These are phyloP conservation scores for Dicaeum eximium DNA, from an alignment of 2,113 vertebrate genomes.

Conservation along the genomic window DNA sequence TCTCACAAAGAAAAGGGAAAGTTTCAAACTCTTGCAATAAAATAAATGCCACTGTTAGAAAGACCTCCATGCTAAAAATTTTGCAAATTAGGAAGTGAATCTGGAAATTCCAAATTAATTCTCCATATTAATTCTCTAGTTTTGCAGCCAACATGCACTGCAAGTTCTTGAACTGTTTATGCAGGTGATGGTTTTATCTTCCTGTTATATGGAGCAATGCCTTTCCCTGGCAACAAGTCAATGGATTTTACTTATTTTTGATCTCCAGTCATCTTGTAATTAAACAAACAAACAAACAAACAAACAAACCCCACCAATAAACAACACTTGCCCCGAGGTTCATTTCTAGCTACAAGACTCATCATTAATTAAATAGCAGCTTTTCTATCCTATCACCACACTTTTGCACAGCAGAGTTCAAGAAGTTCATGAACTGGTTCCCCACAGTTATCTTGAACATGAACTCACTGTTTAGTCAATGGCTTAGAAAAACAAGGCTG, in stretches of 20 bases:
- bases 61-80: not conserved
- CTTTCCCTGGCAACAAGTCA: not conserved
- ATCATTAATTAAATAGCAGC: constrained; percentile 35
- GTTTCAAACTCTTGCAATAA: not conserved
- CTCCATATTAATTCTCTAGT: not conserved
- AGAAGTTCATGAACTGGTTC: constrained; percentile 78
- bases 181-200: not conserved
- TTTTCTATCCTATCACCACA: constrained; percentile 20
- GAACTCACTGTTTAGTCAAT: constrained; percentile 80
- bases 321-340: not conserved
- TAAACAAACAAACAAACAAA: too few relatives aligned
- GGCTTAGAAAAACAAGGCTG: constrained; percentile 76
- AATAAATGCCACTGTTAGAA: not conserved
- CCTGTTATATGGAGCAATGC: not conserved
- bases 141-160: not conserved
- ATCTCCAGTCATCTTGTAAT: not conserved
- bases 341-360: not conserved
- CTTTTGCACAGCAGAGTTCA: constrained; percentile 64
- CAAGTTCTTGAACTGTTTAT: not conserved
- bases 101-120: not conserved
- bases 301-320: not conserved
- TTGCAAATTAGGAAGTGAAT: not conserved
- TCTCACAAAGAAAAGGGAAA: not conserved
- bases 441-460: constrained; percentile 73
- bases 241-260: not conserved